Evolutionary conservation across 2,888 invertebrate genomes (phyloP).

Genomic region (Cryptocephalus primarius): DNA sequence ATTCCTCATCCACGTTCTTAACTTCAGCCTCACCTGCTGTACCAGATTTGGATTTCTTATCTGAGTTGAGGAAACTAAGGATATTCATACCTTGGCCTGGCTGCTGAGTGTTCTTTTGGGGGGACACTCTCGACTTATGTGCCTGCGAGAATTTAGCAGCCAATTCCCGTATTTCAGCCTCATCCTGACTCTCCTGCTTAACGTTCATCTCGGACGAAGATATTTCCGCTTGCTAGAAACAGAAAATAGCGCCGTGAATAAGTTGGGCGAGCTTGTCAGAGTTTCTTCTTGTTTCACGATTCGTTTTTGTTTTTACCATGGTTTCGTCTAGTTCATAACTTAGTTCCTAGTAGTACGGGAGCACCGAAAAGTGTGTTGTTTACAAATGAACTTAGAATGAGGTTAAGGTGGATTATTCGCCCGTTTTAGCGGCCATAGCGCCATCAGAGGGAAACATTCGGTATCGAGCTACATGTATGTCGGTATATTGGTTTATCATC

Average conservation of each 20-base stretch:
- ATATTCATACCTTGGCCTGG: conserved; percentile 47
- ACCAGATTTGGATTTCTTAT: conserved; percentile 15
- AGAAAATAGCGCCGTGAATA: neutral
- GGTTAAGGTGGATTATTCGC: conserved; percentile 35
- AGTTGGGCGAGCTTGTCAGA: conserved; percentile 7
- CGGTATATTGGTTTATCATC: conserved; percentile 9
- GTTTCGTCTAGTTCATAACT: neutral
- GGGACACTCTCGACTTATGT: conserved; percentile 41
- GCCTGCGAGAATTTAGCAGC: conserved; percentile 77
- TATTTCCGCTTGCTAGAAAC: neutral
- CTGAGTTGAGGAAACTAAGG: conserved; percentile 42
- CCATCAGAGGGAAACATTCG: conserved; percentile 32
- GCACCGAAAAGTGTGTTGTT: conserved; percentile 18
- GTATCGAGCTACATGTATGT: conserved; percentile 30
- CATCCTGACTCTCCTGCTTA: conserved; percentile 69
- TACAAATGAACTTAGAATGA: conserved; percentile 27
- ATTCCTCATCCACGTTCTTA: conserved; percentile 53
- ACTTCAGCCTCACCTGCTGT: conserved; percentile 28
- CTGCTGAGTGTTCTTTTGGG: conserved; percentile 20
- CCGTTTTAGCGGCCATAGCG: conserved; percentile 38
- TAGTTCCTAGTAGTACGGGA: neutral
- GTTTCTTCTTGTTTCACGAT: conserved; percentile 12
- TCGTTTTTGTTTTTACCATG: conserved; percentile 2
- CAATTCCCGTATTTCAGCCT: conserved; percentile 76
- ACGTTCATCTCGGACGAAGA: conserved; percentile 32